Base-by-base conservation (phyloP, 2,113 vertebrate genomes). In the Ancistrus triradiatus region DNA sequence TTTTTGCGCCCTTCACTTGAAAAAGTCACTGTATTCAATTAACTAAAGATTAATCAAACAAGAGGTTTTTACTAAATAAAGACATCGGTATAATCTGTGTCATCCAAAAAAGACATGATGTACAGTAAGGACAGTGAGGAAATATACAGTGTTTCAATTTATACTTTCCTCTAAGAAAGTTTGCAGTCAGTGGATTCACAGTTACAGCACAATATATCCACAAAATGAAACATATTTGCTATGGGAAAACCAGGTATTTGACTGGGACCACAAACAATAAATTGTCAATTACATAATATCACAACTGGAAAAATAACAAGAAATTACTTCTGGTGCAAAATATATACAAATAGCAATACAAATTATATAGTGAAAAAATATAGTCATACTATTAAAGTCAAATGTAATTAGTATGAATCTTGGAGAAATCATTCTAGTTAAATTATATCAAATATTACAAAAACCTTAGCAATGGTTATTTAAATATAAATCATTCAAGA, bases 161-260 rank as follows among this genome's bases (percentile, higher is more conserved):
- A n/a, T 31, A 31, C 1, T 3, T 51, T 49, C n/a, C 3, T 21
- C n/a, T 27, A 50, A 25, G 25, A 15, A 13, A 14, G 14, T 18
- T 52, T 33, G 9, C n/a, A 51, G 48, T 31, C 25, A 49, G 43
- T 49, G 13, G 4, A 52, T 33, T 52, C 28, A 55, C 27, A 31
- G 3, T 31, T 31, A 31, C 27, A 11, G 7, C 10, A 8, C 8
- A 42, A 15, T 40, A 24, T 56, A 38, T 24, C 24, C 19, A 40
- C 21, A 13, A 2, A 53, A 2, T 33, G 28, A 10, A 5, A 21
- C 18, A 6, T 38, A 8, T 28, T 18, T 18, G 17, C 24, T 53
- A 21, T 21, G 22, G 21, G 25, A 25, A 31, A 44, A 61, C 15
- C 14, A 18, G 18, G 28, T 2, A 3, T 18, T 4, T 35, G 15